Evolutionary conservation across 1,140 invertebrate genomes (phyloP), one percentile per base, ranked within the genome.

Genomic region (Aphelinus certus): DNA sequence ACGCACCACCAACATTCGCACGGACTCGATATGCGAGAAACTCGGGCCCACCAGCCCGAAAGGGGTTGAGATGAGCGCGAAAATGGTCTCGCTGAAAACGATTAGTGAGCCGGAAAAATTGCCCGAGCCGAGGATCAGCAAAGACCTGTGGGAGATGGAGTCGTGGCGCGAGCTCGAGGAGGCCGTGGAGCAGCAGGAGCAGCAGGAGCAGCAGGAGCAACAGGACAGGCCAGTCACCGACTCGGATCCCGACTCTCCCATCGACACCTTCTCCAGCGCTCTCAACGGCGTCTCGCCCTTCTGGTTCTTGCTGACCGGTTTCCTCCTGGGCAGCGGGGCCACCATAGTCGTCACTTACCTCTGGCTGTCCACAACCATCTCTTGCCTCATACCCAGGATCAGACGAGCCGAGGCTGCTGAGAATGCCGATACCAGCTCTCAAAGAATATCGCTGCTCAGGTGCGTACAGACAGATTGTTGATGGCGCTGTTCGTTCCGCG

Each of bases 311-410:
- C 26, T 73, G 0, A 73, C 81, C 45, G 86, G 85, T 5, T 83
- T 86, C 67, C 64, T 86, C 1, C 10, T 82, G 4, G 86, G 86
- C 5, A 77, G 76, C 7, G 81, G 80, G 0, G 76, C 76, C 0
- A 82, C 83, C 2, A 80, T 84, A 47, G 48, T 86, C 1, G 65
- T 78, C 6, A 85, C 79, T 7, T 87, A 86, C 58, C 49, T 85
- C 3, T 81, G 84, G 73, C 70, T 86, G 0, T 81, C 81, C 0
- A 79, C 61, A 2, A 81, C 77, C 3, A 73, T 78, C 56, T 78
- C 73, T 2, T 80, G 81, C 43, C 58, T 79, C 26, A 67, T 79
- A 48, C 65, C 76, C 1, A 61, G 75, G 55, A 75, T 81, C 7
- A 72, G 79, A 71, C 53, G 69, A 0, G 64, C 76, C 43, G 71